These are phyloP conservation scores for Apus apus DNA, from an alignment of 2,113 vertebrate species.

Conservation along the genomic window DNA sequence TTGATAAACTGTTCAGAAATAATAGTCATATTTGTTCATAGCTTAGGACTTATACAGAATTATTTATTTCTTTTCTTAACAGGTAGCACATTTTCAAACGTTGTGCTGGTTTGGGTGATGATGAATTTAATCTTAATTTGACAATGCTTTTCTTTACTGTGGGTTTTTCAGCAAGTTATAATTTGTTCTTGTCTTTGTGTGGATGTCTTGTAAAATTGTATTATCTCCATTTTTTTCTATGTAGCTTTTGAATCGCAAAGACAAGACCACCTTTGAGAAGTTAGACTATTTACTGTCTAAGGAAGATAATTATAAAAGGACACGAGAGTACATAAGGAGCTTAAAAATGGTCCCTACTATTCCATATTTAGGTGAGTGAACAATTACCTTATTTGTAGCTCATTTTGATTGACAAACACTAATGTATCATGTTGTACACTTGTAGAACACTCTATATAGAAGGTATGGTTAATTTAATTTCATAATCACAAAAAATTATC, in stretches of 20 bases:
- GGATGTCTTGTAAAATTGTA: not conserved
- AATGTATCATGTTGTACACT: not conserved
- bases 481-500: not conserved
- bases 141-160: not conserved
- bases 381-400: not conserved
- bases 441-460: not conserved
- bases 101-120: not conserved
- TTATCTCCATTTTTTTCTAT: not conserved
- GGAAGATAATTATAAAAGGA: constrained; percentile 93
- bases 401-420: not conserved
- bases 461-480: not conserved
- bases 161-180: not conserved
- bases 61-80: not conserved
- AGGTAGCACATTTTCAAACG: not conserved
- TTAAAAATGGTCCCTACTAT: constrained; percentile 93
- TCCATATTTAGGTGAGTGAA: constrained; percentile 89
- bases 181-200: not conserved
- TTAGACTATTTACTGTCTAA: constrained; percentile 92
- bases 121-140: not conserved
- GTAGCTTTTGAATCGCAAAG: constrained; percentile 93
- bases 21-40: not conserved
- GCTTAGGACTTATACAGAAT: not conserved
- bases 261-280: constrained; percentile 93
- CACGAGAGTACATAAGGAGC: constrained; percentile 90
- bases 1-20: not conserved